These are phyloP conservation scores for Syrmaticus mikado DNA, from an alignment of 2,113 vertebrate species.

Conservation along the genomic window DNA sequence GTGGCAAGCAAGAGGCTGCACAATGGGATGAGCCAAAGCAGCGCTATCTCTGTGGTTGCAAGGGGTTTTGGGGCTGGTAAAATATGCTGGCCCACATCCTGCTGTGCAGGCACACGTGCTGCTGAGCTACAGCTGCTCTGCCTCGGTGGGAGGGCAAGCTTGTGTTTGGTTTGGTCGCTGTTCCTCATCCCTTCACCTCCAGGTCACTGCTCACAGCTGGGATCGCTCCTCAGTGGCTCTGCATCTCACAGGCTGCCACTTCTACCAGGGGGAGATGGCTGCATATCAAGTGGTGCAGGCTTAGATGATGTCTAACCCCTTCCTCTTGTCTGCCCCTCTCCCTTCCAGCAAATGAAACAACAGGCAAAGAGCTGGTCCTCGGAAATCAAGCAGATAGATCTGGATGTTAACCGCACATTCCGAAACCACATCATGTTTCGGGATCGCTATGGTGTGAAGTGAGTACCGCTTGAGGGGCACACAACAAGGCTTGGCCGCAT, in stretches of 20 bases:
- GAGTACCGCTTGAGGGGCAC: constrained; percentile 40
- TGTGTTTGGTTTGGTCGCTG: not conserved
- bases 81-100: not conserved
- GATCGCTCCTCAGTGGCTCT: not conserved
- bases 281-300: not conserved
- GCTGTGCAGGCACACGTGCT: not conserved
- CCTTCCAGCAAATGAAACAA: constrained; percentile 87
- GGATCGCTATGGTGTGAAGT: constrained; percentile 93
- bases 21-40: not conserved
- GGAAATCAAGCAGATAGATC: constrained; percentile 93
- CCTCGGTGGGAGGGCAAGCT: not conserved
- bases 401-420: constrained; percentile 93
- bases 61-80: not conserved
- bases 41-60: too few relatives aligned
- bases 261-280: not conserved
- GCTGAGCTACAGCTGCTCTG: not conserved
- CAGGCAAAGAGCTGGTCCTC: constrained; percentile 86
- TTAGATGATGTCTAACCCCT: not conserved
- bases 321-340: not conserved
- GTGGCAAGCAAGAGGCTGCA: not conserved
- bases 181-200: not conserved
- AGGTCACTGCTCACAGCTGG: not conserved
- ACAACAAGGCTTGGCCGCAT: rapidly evolving
- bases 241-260: not conserved
- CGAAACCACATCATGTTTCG: constrained; percentile 95